Conservation (phyloP, 2,888 invertebrate genomes). For the Dynastes hyllus region DNA sequence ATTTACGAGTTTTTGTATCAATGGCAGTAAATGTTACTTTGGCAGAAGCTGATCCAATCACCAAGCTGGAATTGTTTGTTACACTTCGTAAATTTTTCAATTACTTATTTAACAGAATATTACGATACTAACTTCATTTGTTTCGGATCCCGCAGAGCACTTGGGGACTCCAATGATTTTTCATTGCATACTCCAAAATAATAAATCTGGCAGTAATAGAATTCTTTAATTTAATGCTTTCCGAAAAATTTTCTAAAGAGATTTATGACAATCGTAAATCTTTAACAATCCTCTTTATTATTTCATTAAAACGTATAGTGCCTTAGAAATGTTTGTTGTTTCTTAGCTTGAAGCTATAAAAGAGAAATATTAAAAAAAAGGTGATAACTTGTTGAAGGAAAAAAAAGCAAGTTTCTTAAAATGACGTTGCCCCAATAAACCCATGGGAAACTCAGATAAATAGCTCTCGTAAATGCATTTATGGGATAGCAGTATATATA, state of each 20-base stretch:
- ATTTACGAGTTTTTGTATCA: not conserved
- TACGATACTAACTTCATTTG: too few relatives aligned
- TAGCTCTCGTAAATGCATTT: conserved; percentile 1
- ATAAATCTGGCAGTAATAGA: too few relatives aligned
- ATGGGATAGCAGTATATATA: not conserved
- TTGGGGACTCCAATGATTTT: too few relatives aligned
- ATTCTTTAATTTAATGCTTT: conserved; percentile 19
- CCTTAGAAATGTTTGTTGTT: conserved; percentile 28
- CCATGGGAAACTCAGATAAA: not conserved
- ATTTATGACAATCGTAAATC: conserved; percentile 38
- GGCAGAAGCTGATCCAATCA: too few relatives aligned
- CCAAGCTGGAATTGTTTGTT: too few relatives aligned
- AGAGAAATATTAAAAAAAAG: not conserved
- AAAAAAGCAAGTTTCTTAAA: not conserved
- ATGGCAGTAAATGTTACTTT: too few relatives aligned
- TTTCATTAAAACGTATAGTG: conserved; percentile 34
- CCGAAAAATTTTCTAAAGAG: conserved; percentile 16
- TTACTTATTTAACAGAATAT: too few relatives aligned
- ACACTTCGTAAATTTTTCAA: too few relatives aligned
- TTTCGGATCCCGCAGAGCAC: too few relatives aligned
- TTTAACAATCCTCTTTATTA: conserved; percentile 25
- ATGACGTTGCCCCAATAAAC: not conserved
- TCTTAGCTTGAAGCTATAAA: conserved; percentile 24
- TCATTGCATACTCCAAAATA: too few relatives aligned
- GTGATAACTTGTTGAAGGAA: conserved; percentile 9